Percentiles rank a stretch among this genome's conserved stretches.
Evolutionary conservation across 2,797 vertebrate species (phyloP).

Genomic region (Scomberomorus guttatus): DNA sequence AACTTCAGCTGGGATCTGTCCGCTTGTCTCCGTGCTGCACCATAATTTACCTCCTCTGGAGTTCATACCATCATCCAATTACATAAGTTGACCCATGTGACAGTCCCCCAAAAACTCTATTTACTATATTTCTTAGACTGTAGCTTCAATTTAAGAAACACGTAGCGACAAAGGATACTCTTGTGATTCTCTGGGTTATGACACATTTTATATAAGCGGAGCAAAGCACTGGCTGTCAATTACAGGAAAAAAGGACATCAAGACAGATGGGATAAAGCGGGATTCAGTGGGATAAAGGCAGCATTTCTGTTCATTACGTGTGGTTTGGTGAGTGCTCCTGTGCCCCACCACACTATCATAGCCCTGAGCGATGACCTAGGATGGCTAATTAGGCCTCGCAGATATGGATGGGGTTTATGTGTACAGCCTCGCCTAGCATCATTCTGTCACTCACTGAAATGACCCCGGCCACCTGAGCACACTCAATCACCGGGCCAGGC

Average conservation of each 20-base stretch:
- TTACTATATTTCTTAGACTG: conserved; percentile 8
- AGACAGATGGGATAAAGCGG: conserved; percentile 19
- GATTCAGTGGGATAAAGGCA: conserved; percentile 37
- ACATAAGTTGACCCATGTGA: conserved; percentile 35
- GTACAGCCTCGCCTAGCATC: conserved; percentile 67
- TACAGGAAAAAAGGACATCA: conserved; percentile 18
- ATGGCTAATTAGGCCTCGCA: conserved; percentile 69
- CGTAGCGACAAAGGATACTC: conserved; percentile 2
- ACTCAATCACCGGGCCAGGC: conserved; percentile 50
- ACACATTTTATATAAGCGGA: conserved; percentile 23
- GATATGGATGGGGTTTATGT: conserved; percentile 69
- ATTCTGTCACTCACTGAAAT: conserved; percentile 79
- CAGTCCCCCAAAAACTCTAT: conserved; percentile 6
- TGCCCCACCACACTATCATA: conserved; percentile 50
- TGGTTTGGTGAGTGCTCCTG: conserved; percentile 34
- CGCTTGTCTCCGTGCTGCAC: conserved; percentile 20
- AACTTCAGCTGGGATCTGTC: conserved; percentile 48
- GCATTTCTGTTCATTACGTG: conserved; percentile 63
- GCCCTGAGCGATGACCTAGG: conserved; percentile 56
- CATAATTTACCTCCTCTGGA: conserved; percentile 25
- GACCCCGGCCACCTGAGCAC: conserved; percentile 71
- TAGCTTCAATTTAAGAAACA: conserved; percentile 8
- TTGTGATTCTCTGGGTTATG: conserved; percentile 37
- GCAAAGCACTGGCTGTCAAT: conserved; percentile 57
- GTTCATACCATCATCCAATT: conserved; percentile 45